Evolutionary conservation across 2,113 vertebrate species (phyloP).

Genomic region (Mola mola): DNA sequence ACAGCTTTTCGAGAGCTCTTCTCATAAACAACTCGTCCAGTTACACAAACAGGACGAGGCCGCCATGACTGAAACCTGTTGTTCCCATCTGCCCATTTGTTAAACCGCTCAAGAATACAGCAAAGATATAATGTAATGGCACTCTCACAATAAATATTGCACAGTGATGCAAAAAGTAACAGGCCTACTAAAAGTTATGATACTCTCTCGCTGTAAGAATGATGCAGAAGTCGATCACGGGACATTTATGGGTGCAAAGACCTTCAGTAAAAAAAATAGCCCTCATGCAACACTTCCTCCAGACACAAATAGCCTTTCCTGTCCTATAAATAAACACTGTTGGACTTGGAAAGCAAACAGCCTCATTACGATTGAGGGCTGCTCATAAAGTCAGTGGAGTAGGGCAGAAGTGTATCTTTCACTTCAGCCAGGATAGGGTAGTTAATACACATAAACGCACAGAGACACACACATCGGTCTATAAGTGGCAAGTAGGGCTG

Average conservation of each 20-base stretch:
- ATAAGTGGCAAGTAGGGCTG: not conserved
- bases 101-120: not conserved
- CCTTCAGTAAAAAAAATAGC: constrained; percentile 62
- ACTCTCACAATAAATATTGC: not conserved
- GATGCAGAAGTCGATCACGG: constrained; percentile 5
- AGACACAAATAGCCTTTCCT: constrained; percentile 73
- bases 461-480: not conserved
- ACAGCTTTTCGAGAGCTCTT: constrained; percentile 12
- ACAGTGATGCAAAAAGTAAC: not conserved
- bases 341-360: constrained; percentile 63
- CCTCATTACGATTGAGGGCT: constrained; percentile 41
- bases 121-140: not conserved
- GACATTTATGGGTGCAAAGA: constrained; percentile 34
- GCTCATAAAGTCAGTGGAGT: constrained; percentile 56
- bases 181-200: no score
- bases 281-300: constrained; percentile 64
- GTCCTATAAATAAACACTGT: constrained; percentile 73
- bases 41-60: constrained; percentile 11
- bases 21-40: constrained; percentile 18
- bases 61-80: not conserved
- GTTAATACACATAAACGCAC: not conserved
- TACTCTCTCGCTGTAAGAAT: no score
- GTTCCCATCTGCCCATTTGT: not conserved
- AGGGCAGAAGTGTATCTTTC: constrained; percentile 23
- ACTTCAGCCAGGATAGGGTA: constrained; percentile 10